Conservation (phyloP, 2,797 vertebrate genomes). For the Scarus forsteni region DNA sequence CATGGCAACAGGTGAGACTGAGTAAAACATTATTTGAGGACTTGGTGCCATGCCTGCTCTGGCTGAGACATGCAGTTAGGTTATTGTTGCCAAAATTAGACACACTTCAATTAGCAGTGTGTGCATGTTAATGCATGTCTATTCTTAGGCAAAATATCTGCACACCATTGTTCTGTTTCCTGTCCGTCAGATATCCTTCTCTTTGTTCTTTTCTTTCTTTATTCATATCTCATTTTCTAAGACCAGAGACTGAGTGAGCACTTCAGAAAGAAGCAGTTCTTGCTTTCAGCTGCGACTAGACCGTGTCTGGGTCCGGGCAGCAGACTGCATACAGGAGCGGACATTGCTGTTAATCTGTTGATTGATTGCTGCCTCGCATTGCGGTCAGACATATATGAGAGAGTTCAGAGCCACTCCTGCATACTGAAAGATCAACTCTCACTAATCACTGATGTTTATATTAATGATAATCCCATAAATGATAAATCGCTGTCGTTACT, state of each 20-base stretch:
- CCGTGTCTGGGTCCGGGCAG: slow-evolving; percentile 16
- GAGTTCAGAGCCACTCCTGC: slow-evolving; percentile 19
- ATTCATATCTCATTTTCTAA: slow-evolving; percentile 72
- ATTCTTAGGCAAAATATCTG: slow-evolving; percentile 26
- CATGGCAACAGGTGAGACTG: slow-evolving; percentile 64
- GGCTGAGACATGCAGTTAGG: slow-evolving; percentile 18
- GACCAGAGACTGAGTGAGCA: slow-evolving; percentile 31
- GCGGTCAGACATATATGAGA: slow-evolving; percentile 12
- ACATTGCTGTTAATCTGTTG: slow-evolving; percentile 37
- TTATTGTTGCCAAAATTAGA: slow-evolving; percentile 31
- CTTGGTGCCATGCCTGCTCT: slow-evolving; percentile 50
- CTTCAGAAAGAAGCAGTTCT: slow-evolving; percentile 36
- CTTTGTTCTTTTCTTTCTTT: slow-evolving; percentile 61
- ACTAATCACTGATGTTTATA: slow-evolving; percentile 54
- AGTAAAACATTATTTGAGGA: slow-evolving; percentile 43
- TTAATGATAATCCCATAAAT: slow-evolving; percentile 53
- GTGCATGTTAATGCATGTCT: slow-evolving; percentile 21
- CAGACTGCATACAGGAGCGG: slow-evolving; percentile 15
- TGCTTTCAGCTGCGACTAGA: slow-evolving; percentile 12
- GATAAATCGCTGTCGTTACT: slow-evolving; percentile 48
- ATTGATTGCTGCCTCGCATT: slow-evolving; percentile 35
- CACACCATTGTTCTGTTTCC: slow-evolving; percentile 17
- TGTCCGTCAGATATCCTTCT: slow-evolving; percentile 38
- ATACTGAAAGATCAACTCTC: slow-evolving; percentile 19
- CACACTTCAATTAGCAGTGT: slow-evolving; percentile 24